These are phyloP conservation scores for Luperina nickerlii DNA, from an alignment of 2,888 invertebrate genomes.

Conservation along the genomic window DNA sequence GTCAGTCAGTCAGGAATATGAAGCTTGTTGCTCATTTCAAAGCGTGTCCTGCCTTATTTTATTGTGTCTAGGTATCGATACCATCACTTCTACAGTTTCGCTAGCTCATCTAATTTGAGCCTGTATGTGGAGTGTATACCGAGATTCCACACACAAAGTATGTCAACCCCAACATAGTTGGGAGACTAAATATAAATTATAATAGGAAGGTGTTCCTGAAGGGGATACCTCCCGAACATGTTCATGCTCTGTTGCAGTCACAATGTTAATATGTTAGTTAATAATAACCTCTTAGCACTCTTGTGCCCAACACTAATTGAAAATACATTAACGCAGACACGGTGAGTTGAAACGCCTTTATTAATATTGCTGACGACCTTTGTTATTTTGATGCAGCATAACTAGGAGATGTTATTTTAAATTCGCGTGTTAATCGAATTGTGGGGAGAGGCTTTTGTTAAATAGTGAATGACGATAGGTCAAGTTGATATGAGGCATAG, in stretches of 20 bases:
- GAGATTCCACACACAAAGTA: conserved; percentile 4
- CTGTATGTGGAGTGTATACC: neutral
- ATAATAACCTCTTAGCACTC: conserved; percentile 10
- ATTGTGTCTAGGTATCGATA: too few species aligned
- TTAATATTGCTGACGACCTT: conserved; percentile 2
- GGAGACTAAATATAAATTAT: conserved; percentile 11
- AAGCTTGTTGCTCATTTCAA: neutral
- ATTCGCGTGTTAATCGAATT: conserved; percentile 9
- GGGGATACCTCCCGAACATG: conserved; percentile 3
- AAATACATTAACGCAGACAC: conserved; percentile 21
- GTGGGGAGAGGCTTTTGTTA: neutral
- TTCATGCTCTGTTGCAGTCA: conserved; percentile 1
- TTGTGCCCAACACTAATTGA: conserved; percentile 13
- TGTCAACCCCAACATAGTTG: conserved; percentile 4
- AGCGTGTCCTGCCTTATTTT: too few species aligned
- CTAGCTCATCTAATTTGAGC: neutral
- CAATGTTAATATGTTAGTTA: conserved; percentile 12
- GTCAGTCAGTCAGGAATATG: neutral
- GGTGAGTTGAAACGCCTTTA: neutral
- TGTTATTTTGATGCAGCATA: conserved; percentile 12
- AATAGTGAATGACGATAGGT: too few species aligned
- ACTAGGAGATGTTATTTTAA: conserved; percentile 14
- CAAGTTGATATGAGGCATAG: neutral
- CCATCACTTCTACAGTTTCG: neutral
- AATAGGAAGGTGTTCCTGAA: neutral